Evolutionary conservation across 2,888 invertebrate genomes (phyloP), one percentile per base, ranked within the genome.

Genomic region (Protodeltote pygarga): DNA sequence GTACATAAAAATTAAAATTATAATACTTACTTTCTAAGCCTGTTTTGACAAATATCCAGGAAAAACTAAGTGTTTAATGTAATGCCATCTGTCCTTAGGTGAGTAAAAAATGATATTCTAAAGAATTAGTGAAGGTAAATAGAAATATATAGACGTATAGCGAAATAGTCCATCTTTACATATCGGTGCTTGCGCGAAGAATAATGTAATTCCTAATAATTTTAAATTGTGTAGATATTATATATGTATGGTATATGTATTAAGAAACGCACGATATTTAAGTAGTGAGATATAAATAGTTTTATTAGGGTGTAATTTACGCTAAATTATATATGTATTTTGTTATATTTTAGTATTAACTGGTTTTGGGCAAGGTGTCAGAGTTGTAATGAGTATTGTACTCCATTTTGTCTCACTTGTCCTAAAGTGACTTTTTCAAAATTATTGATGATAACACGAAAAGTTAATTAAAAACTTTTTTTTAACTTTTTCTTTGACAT

Each of bases 141-240:
- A 70, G 58, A 54, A 58, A 55, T 75, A 72, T 63, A 57, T 80
- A 75, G 73, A 57, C 47, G 68, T 77, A 73, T 81, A 85, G 80
- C 48, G 34, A 62, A 54, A 63, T 87, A 89, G 89, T 90, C 89
- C 88, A 90, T 86, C 77, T 86, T 76, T 76, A 91, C 90, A 91
- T 91, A 91, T 91, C 91, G 91, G 91, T 91, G 91, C 91, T 91
- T 89, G 83, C 76, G 79, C 80, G 81, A 79, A 81, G 81, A 77
- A 69, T 70, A 72, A 69, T 65, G 73, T 73, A 76, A 86, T 86
- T 84, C 84, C 84, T 88, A 85, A 80, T 79, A 77, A 80, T 74
- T 76, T 49, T 47, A 75, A 72, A 74, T 73, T 71, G 59, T 78
- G 74, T 79, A 79, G 74, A 61, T 70, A 71, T 69, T 61, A 58